These are phyloP conservation scores for Drosophila watanabei DNA, from an alignment of 1,140 invertebrate species.

Conservation along the genomic window DNA sequence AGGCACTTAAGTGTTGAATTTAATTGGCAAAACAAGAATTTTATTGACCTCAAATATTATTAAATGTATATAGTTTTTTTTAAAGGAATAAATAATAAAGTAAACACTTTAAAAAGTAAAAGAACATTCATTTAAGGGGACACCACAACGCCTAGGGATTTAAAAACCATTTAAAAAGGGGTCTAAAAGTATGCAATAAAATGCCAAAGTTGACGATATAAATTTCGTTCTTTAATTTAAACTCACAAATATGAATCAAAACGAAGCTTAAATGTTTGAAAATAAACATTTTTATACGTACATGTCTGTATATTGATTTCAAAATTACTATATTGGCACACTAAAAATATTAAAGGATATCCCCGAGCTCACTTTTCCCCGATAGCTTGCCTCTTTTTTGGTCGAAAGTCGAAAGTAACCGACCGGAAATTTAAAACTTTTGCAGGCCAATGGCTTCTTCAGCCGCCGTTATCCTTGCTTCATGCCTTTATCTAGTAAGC, in stretches of 20 bases:
- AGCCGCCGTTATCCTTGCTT: neutral
- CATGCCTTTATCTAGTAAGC: neutral
- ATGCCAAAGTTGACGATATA: neutral
- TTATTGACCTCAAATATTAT: neutral
- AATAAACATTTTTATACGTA: neutral
- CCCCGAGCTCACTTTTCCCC: neutral
- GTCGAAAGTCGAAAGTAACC: conserved; percentile 16
- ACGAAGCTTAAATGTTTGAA: neutral
- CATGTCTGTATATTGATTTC: neutral
- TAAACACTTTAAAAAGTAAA: neutral
- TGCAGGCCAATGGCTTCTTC: conserved; percentile 30
- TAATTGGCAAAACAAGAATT: neutral
- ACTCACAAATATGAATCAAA: neutral
- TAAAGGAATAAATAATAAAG: too few relatives aligned
- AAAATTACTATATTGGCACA: neutral
- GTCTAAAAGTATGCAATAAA: too few relatives aligned
- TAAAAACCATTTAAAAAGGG: too few relatives aligned
- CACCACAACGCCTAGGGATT: too few relatives aligned
- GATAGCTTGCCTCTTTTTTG: conserved; percentile 7
- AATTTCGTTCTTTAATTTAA: neutral
- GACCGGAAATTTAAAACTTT: conserved; percentile 36
- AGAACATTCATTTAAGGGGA: too few relatives aligned
- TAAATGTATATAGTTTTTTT: neutral
- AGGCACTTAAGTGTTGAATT: neutral
- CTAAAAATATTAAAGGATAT: neutral